phyloP scores from a whole-genome alignment of 2,113 vertebrate species.

The Limanda limanda region DNA sequence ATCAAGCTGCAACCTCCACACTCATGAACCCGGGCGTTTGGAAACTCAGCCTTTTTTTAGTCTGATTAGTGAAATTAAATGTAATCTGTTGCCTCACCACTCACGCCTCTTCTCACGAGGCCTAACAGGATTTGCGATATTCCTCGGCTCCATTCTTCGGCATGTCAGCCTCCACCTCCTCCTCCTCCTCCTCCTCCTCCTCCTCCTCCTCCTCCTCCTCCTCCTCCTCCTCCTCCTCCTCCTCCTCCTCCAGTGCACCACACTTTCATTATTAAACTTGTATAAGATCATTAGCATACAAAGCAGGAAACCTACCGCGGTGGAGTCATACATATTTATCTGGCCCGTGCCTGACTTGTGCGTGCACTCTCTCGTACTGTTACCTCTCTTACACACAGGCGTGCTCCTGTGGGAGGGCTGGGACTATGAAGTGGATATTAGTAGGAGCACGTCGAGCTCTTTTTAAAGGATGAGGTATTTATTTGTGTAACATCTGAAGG shows the following conservation, averaged over 20 bases:
- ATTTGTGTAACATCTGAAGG: slow-evolving; percentile 44
- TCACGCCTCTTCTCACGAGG: slow-evolving; percentile 37
- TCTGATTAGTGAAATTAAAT: slow-evolving; percentile 56
- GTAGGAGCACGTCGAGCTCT: slow-evolving; percentile 29
- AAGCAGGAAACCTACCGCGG: slow-evolving; percentile 73
- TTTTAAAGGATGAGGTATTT: slow-evolving; percentile 28
- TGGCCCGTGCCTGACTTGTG: slow-evolving; percentile 52
- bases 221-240: slow-evolving; percentile 4
- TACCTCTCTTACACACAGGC: slow-evolving; percentile 47
- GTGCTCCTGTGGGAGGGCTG: slow-evolving; percentile 32
- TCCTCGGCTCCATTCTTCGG: slow-evolving; percentile 21
- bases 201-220: slow-evolving; percentile 30
- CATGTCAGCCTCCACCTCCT: slow-evolving; percentile 4
- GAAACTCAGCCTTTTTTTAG: slow-evolving; percentile 30
- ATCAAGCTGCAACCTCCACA: not conserved
- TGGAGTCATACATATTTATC: slow-evolving; percentile 80
- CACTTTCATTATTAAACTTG: slow-evolving; percentile 77
- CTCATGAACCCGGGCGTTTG: not conserved
- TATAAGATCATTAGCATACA: slow-evolving; percentile 81
- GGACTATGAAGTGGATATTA: slow-evolving; percentile 43
- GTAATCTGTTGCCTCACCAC: slow-evolving; percentile 56
- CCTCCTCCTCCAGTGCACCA: slow-evolving; percentile 44
- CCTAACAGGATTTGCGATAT: slow-evolving; percentile 21
- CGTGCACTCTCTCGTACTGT: slow-evolving; percentile 54
- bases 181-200: slow-evolving; percentile 33